Evolutionary conservation across 2,888 invertebrate species (phyloP), one percentile per base, ranked within the genome.

Genomic region (Drosophila pegasa): DNA sequence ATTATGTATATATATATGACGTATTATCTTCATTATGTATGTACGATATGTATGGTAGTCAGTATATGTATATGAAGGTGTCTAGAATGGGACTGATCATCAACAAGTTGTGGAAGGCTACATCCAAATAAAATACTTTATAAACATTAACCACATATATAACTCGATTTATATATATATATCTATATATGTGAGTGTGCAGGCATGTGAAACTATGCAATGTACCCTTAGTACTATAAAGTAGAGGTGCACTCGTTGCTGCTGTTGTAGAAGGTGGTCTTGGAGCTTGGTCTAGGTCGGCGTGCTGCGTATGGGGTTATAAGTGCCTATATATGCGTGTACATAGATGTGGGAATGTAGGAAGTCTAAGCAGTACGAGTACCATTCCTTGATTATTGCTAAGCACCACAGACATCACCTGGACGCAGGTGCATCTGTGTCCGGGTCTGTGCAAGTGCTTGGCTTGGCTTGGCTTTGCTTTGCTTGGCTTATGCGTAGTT

Each of bases 261-360:
- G 14, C 31, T 48, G 1, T 33, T 33, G 58, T 60, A 51, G 56
- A 40, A 70, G 74, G 77, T 77, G 80, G 70, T 72, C 67, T 77
- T 58, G 79, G 81, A 88, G 83, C 74, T 88, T 83, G 82, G 88
- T 82, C 88, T 85, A 76, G 67, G 58, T 76, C 70, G 66, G 66
- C 71, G 66, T 56, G 78, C 58, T 50, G 37, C 16, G 16, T 37
- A 1, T 14, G 16, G 16, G 51, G 25, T 20, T 51, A 50, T 51
- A 43, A 16, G 62, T 65, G 38, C 45, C 31, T 12, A 51, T 9
- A 43, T 8, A 33, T n/a, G 22, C 43, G 37, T 47, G 48, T 35
- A n/a, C 20, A 37, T 27, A 29, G 27, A 52, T 38, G 29, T 58
- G 29, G 10, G 31, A 10, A 54, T 55, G 40, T 54, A 57, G 29